These are phyloP conservation scores for Trinorchestia longiramus DNA, from an alignment of 1,140 invertebrate species.

Conservation along the genomic window DNA sequence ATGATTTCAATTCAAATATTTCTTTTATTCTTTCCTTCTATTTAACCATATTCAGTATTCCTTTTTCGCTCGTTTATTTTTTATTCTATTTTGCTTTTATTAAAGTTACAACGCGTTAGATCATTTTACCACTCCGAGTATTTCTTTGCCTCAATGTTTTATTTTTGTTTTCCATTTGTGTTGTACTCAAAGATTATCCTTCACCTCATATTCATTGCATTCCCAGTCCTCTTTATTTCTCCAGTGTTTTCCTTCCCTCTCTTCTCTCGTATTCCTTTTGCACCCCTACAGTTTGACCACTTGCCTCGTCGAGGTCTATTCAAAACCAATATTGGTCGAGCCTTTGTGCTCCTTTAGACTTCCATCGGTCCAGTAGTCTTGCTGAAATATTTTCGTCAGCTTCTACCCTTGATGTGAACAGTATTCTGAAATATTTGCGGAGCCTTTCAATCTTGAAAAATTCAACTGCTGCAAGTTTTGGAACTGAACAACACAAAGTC, in stretches of 20 bases:
- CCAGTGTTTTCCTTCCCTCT: too few species aligned
- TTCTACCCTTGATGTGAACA: background rate
- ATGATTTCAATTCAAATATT: background rate
- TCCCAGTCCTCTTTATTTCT: too few species aligned
- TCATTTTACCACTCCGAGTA: background rate
- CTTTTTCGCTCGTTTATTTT: background rate
- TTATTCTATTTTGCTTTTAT: background rate
- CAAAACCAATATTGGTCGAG: background rate
- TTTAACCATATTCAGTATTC: background rate
- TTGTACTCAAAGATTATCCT: background rate
- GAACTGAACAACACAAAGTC: background rate
- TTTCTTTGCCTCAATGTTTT: background rate
- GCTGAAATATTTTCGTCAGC: background rate
- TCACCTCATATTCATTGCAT: background rate
- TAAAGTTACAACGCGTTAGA: too few species aligned
- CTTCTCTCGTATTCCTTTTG: too few species aligned
- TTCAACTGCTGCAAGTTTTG: background rate
- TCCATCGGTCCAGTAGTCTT: background rate
- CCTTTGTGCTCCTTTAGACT: background rate
- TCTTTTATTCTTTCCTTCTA: background rate
- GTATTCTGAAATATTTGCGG: background rate
- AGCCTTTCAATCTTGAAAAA: background rate
- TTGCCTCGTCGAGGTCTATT: slow-evolving; percentile 6
- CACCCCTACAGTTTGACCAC: background rate
- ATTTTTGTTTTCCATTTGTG: background rate